Base-by-base conservation (phyloP, 2,113 vertebrate genomes). In the Sclerurus mexicanus region DNA sequence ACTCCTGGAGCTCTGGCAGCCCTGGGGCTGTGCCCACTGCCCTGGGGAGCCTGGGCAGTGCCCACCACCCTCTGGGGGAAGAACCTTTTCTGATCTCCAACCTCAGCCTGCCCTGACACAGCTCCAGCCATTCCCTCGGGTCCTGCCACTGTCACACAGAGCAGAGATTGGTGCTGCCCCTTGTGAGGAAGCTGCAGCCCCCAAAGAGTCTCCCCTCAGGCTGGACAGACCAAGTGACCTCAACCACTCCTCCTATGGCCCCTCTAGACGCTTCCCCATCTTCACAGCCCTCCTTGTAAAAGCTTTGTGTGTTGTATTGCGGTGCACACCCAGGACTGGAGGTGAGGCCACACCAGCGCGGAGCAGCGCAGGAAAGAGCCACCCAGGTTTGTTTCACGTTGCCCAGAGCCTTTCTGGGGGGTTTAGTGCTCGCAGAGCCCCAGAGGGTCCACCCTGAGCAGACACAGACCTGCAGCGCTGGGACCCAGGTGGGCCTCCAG, bases 401-500 rank as follows among this genome's bases (percentile, higher is more conserved):
- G 30, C 42, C 13, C 42, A 8, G 21, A 21, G 18, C 28, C 59
- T 72, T 85, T 21, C 30, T 20, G 37, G 12, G 40, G 37, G 12
- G 4, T 18, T 60, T 46, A 6, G 20, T 4, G 19, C 47, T 5
- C 9, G 0, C 39, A 27, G 33, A 21, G 6, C 23, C 39, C 39
- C 37, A 11, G 40, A 39, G n/a, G 23, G 14, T 12, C 9, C 71
- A 13, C 16, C 25, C 46, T 8, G 59, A 31, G 63, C 79, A 9
- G 30, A 28, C 37, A 28, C 37, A 27, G 23, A 68, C 55, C 87
- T 69, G 63, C 72, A 55, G 71, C 63, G n/a, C 55, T 3, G 63
- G 79, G 59, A n/a, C 8, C 2, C 39, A 64, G 42, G 28, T 40
- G 76, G n/a, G 58, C 58, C 14, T 64, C 96, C 97, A 86, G 97